Conservation (phyloP, 2,888 invertebrate species). For the Laothoe populi region DNA sequence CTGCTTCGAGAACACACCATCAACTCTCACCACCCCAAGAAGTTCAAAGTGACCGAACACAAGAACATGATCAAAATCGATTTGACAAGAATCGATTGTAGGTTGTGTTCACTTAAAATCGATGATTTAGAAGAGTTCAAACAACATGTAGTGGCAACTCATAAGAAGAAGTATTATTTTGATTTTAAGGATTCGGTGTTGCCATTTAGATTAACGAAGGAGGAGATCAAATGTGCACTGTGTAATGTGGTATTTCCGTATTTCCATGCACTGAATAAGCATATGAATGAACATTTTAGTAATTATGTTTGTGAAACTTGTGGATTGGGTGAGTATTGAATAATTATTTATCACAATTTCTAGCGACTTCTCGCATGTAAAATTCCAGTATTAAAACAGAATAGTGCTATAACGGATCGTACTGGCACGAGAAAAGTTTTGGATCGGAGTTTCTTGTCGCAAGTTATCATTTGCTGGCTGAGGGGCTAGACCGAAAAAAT, state of each 20-base stretch:
- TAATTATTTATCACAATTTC: neutral
- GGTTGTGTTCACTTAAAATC: slow-evolving; percentile 60
- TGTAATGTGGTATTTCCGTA: slow-evolving; percentile 64
- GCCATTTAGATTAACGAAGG: slow-evolving; percentile 61
- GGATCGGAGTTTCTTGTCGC: too few species aligned
- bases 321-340: slow-evolving; percentile 57
- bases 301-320: slow-evolving; percentile 77
- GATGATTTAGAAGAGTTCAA: slow-evolving; percentile 64
- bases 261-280: slow-evolving; percentile 74
- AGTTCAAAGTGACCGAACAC: slow-evolving; percentile 69
- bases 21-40: slow-evolving; percentile 57
- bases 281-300: slow-evolving; percentile 76
- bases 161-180: slow-evolving; percentile 68
- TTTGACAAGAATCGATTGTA: slow-evolving; percentile 68
- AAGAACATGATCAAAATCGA: slow-evolving; percentile 77
- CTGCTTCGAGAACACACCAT: slow-evolving; percentile 56
- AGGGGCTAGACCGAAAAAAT: too few species aligned
- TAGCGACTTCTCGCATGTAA: too few species aligned
- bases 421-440: too few species aligned
- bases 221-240: slow-evolving; percentile 63
- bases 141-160: slow-evolving; percentile 55
- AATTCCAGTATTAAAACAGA: too few species aligned
- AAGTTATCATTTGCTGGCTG: too few species aligned
- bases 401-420: too few species aligned
- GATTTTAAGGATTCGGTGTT: slow-evolving; percentile 63